Conservation (phyloP, 2,113 vertebrate genomes). For the Xenopus laevis region DNA sequence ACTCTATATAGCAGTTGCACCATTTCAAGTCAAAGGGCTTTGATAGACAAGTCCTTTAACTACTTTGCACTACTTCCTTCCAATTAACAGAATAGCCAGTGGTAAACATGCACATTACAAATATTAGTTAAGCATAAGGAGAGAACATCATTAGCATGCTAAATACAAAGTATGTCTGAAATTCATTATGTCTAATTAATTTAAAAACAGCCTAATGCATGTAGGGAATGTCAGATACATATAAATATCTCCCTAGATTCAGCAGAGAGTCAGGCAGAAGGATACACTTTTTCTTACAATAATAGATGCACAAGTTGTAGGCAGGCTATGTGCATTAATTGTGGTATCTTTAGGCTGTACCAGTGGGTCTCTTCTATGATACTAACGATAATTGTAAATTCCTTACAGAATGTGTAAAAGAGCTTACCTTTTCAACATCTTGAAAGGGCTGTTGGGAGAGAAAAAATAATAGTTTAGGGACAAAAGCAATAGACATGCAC, state of each 20-base stretch:
- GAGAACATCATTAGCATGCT: neutral
- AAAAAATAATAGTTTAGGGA: conserved; percentile 40
- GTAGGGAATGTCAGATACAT: neutral
- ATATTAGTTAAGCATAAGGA: neutral
- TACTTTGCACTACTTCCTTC: neutral
- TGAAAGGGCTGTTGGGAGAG: conserved; percentile 72
- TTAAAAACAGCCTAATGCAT: neutral
- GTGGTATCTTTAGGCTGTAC: too few species aligned
- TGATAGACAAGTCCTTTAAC: neutral
- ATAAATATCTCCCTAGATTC: neutral
- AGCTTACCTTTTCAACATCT: conserved; percentile 84
- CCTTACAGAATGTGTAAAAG: too few species aligned
- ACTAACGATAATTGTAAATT: too few species aligned
- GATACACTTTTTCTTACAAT: too few species aligned
- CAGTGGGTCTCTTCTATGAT: too few species aligned
- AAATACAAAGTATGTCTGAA: neutral
- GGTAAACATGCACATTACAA: neutral
- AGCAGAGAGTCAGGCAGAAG: too few species aligned
- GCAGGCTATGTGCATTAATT: too few species aligned
- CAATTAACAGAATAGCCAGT: neutral
- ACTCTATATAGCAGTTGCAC: too few species aligned
- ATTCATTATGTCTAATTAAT: neutral
- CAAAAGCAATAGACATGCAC: neutral
- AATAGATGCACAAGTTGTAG: too few species aligned
- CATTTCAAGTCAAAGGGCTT: too few species aligned